These are phyloP conservation scores for Ladona fulva DNA, from an alignment of 1,140 invertebrate species.

Conservation along the genomic window DNA sequence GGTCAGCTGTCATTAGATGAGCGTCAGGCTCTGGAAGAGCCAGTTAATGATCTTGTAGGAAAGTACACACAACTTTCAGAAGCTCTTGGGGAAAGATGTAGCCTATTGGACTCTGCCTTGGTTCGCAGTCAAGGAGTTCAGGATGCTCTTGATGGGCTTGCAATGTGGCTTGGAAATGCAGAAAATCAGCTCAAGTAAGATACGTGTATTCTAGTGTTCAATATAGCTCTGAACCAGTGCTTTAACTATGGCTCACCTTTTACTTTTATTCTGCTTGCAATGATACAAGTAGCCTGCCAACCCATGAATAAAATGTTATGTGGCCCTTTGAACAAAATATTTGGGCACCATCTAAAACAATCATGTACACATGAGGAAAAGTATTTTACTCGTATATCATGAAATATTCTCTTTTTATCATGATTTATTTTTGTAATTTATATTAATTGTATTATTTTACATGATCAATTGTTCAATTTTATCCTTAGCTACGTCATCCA, in stretches of 20 bases:
- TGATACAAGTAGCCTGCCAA: too few species aligned
- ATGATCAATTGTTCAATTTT: too few species aligned
- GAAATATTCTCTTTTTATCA: not conserved
- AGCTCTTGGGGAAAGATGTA: constrained; percentile 66
- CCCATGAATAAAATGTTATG: too few species aligned
- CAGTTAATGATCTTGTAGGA: constrained; percentile 63
- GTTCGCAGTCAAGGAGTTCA: constrained; percentile 91
- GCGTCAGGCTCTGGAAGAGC: constrained; percentile 64
- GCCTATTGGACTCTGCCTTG: constrained; percentile 75
- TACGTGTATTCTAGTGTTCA: not conserved
- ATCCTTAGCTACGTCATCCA: too few species aligned
- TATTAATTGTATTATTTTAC: too few species aligned
- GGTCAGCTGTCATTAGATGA: constrained; percentile 71
- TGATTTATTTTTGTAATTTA: not conserved
- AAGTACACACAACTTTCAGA: constrained; percentile 66
- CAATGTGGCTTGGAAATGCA: constrained; percentile 72
- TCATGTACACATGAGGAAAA: too few species aligned
- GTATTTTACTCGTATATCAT: too few species aligned
- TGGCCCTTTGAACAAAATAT: too few species aligned
- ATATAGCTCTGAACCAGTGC: too few species aligned
- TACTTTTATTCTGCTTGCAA: too few species aligned
- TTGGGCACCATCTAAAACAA: too few species aligned
- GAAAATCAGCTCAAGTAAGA: constrained; percentile 72
- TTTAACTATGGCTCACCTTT: too few species aligned
- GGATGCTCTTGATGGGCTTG: constrained; percentile 78